These are phyloP conservation scores for Ernsta delagoae DNA, from an alignment of 2,888 invertebrate genomes.

Conservation along the genomic window DNA sequence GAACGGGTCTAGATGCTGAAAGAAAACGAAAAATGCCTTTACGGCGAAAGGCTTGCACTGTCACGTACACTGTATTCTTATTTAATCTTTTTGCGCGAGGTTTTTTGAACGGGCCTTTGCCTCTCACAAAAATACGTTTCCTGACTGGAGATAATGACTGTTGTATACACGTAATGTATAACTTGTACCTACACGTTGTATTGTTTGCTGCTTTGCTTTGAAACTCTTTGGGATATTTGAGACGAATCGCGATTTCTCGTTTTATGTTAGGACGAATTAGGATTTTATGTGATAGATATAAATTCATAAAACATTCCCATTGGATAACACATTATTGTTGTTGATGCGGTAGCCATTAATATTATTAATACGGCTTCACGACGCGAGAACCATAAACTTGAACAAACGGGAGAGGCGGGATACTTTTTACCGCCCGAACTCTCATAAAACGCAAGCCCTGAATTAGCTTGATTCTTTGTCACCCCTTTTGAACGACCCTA, in stretches of 20 bases:
- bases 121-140: slow-evolving; percentile 53
- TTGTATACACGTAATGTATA: slow-evolving; percentile 40
- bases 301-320: slow-evolving; percentile 63
- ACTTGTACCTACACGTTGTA: slow-evolving; percentile 14
- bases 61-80: slow-evolving; percentile 79
- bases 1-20: slow-evolving; percentile 65
- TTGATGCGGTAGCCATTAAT: slow-evolving; percentile 77
- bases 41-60: slow-evolving; percentile 73
- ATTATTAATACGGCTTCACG: slow-evolving; percentile 79
- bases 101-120: slow-evolving; percentile 58
- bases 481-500: slow-evolving; percentile 84
- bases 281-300: slow-evolving; percentile 44
- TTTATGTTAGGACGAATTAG: slow-evolving; percentile 7
- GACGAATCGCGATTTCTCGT: slow-evolving; percentile 22
- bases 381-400: slow-evolving; percentile 78
- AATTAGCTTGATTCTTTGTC: slow-evolving; percentile 85
- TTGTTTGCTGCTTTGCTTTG: slow-evolving; percentile 33
- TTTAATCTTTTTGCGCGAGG: slow-evolving; percentile 75
- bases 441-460: slow-evolving; percentile 83
- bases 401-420: slow-evolving; percentile 84
- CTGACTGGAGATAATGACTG: slow-evolving; percentile 48
- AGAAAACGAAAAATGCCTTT: slow-evolving; percentile 78
- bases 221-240: slow-evolving; percentile 14
- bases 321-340: slow-evolving; percentile 63
- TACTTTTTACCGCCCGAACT: slow-evolving; percentile 82